Conservation (phyloP, 2,797 vertebrate species). For the Tadarida brasiliensis region DNA sequence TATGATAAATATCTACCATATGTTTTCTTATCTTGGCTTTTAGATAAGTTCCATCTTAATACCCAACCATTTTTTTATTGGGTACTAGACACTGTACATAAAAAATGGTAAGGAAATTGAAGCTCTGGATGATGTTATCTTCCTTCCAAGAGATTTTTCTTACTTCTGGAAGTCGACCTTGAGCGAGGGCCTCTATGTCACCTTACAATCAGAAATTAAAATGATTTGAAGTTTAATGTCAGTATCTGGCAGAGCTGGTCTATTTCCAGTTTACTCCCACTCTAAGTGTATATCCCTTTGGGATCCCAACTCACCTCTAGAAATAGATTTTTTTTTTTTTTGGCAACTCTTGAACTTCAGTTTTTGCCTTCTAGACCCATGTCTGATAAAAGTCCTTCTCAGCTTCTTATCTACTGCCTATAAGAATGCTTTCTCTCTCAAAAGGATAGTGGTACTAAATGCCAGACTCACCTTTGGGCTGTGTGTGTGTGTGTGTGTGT, state of each 20-base stretch:
- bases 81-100: neutral
- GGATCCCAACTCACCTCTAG: neutral
- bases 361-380: neutral
- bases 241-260: neutral
- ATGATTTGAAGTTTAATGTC: neutral
- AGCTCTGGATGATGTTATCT: neutral
- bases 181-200: neutral
- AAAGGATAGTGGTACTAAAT: neutral
- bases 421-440: neutral
- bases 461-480: neutral
- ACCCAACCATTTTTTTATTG: slow-evolving; percentile 5
- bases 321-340: neutral
- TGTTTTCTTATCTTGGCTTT: neutral
- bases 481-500: too few species aligned
- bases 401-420: neutral
- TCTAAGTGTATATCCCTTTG: neutral
- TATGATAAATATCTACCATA: neutral
- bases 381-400: neutral
- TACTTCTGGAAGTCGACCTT: neutral
- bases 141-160: neutral
- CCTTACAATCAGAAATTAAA: neutral
- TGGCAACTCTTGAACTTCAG: neutral
- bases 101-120: neutral
- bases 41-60: slow-evolving; percentile 33
- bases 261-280: neutral